Conservation (phyloP, 2,888 invertebrate species). For the Trisateles emortualis region DNA sequence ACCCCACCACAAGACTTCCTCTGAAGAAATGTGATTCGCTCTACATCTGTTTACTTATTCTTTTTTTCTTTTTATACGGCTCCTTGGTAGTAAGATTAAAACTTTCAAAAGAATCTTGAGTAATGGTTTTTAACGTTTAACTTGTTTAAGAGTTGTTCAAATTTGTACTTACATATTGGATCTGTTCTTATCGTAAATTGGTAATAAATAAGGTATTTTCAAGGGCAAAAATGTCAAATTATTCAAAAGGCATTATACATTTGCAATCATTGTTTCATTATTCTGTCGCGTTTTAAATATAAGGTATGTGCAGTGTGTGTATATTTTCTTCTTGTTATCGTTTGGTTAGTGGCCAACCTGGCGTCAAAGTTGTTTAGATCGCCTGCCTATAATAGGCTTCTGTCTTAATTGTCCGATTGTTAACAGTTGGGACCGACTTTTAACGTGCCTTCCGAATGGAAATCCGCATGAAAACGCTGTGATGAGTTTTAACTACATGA, state of each 20-base stretch:
- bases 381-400: no score
- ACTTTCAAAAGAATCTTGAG: conserved; percentile 26
- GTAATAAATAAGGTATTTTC: background rate
- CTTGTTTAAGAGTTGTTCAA: conserved; percentile 4
- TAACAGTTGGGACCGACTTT: no score
- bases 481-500: no score
- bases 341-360: no score
- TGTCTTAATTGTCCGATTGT: no score
- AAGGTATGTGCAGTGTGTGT: no score
- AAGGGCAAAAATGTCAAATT: background rate
- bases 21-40: conserved; percentile 71
- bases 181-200: background rate
- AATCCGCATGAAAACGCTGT: no score
- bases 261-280: background rate
- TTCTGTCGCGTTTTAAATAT: no score
- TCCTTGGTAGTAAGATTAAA: conserved; percentile 10
- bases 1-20: conserved; percentile 79
- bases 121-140: conserved; percentile 30
- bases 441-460: no score
- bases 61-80: conserved; percentile 35
- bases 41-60: conserved; percentile 55
- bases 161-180: background rate
- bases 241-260: background rate
- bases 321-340: no score
- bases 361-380: no score